A percentile compares a stretch with the other conserved stretches of the same genome.
phyloP scores from a whole-genome alignment of 2,113 vertebrate species.

The Gobius niger region DNA sequence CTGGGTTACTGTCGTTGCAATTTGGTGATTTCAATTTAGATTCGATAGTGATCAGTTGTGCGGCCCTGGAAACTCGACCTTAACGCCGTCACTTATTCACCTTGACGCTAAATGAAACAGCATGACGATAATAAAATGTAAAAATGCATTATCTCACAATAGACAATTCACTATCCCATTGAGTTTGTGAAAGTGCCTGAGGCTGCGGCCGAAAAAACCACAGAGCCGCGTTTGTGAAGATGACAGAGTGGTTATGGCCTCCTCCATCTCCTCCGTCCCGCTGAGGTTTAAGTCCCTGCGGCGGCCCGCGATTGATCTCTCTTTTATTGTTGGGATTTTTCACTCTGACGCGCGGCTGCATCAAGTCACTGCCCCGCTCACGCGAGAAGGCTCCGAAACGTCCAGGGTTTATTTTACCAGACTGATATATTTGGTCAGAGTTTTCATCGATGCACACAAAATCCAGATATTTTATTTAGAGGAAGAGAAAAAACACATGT shows the following conservation, averaged over 20 bases:
- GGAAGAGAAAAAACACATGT: no score
- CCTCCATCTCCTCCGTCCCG: slow-evolving; percentile 47
- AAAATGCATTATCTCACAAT: neutral
- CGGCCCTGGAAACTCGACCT: no score
- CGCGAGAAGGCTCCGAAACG: slow-evolving; percentile 1
- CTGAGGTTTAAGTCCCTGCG: slow-evolving; percentile 54
- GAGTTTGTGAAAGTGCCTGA: no score
- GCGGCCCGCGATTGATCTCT: slow-evolving; percentile 68
- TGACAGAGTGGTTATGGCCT: slow-evolving; percentile 50
- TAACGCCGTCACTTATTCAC: no score
- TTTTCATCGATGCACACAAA: no score
- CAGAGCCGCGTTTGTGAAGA: slow-evolving; percentile 6
- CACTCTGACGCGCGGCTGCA: slow-evolving; percentile 41
- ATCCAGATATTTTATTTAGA: no score
- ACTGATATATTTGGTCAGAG: no score
- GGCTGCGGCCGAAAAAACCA: neutral
- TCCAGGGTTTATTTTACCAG: neutral
- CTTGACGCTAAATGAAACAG: no score
- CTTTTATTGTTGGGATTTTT: slow-evolving; percentile 73
- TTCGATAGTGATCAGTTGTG: no score
- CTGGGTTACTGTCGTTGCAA: no score
- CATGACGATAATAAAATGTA: neutral
- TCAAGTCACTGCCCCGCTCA: slow-evolving; percentile 63
- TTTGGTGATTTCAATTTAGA: no score
- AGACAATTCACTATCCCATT: neutral